Conservation (phyloP, 2,113 vertebrate species). For the Gopherus flavomarginatus region DNA sequence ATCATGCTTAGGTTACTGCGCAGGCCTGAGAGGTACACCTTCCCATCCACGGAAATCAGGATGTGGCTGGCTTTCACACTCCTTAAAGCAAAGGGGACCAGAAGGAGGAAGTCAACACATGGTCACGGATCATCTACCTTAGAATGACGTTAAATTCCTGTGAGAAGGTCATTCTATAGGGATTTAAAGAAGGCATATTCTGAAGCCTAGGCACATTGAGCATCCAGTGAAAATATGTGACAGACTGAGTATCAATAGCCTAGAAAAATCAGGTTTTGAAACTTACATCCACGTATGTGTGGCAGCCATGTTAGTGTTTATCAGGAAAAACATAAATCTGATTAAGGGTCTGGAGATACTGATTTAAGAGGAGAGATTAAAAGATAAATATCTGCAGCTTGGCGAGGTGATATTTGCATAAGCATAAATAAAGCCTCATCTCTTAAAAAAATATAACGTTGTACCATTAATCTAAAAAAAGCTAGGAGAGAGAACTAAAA, state of each 20-base stretch:
- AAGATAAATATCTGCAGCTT: not conserved
- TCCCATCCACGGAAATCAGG: conserved; percentile 93
- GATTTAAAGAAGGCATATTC: not conserved
- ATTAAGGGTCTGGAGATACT: not conserved
- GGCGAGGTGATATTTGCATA: not conserved
- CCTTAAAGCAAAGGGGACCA: conserved; percentile 70
- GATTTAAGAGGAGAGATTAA: not conserved
- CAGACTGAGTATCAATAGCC: not conserved
- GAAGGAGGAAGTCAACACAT: not conserved
- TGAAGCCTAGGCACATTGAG: not conserved
- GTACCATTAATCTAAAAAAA: not conserved
- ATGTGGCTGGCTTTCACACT: conserved; percentile 98
- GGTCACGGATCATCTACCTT: not conserved
- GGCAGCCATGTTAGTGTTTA: not conserved
- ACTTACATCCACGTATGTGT: not conserved
- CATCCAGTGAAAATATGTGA: not conserved
- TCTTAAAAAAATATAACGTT: not conserved
- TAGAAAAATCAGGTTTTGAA: not conserved
- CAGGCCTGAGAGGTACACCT: conserved; percentile 94
- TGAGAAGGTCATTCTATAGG: not conserved
- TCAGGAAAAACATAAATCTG: not conserved
- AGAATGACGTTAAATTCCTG: not conserved
- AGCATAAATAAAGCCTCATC: not conserved
- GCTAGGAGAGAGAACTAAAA: not conserved
- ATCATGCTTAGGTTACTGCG: conserved; percentile 96